Percentiles rank a stretch among this genome's conserved stretches.
Conservation (phyloP, 2,113 vertebrate genomes). For the Hirundichthys speculiger region DNA sequence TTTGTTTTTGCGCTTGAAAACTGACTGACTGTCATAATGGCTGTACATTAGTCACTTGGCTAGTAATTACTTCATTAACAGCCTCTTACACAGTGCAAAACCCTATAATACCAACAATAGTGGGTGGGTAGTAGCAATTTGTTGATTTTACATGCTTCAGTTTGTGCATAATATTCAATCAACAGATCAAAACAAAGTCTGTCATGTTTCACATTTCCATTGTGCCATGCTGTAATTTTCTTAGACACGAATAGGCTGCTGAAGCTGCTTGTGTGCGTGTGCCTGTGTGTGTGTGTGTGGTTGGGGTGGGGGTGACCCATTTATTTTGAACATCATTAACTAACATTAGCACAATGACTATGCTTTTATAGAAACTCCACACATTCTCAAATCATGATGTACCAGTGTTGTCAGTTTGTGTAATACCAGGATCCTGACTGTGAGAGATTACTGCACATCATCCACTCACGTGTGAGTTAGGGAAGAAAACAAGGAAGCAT, state of each 20-base stretch:
- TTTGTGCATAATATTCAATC: too few relatives aligned
- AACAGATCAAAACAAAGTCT: too few relatives aligned
- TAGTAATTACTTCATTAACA: too few relatives aligned
- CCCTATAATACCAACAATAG: too few relatives aligned
- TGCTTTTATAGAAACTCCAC: conserved; percentile 3
- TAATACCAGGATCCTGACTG: background rate
- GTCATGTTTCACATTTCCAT: background rate
- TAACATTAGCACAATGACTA: conserved; percentile 21
- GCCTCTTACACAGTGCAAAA: too few relatives aligned
- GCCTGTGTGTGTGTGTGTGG: background rate
- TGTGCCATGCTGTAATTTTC: conserved; percentile 13
- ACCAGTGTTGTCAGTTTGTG: background rate
- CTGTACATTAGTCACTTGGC: too few relatives aligned
- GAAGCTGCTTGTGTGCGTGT: background rate
- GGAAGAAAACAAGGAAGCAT: too few relatives aligned
- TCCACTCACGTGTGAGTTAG: too few relatives aligned
- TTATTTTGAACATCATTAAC: conserved; percentile 37
- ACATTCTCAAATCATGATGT: background rate
- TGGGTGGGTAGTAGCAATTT: too few relatives aligned
- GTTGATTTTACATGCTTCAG: too few relatives aligned
- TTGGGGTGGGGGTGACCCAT: conserved; percentile 24
- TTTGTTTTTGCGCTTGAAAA: too few relatives aligned
- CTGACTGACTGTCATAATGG: too few relatives aligned
- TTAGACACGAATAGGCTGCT: conserved; percentile 5
- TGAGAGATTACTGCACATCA: background rate